Percentiles rank a stretch among this genome's conserved stretches.
Conservation (phyloP, 2,888 invertebrate genomes). For the Phyllotreta cruciferae region DNA sequence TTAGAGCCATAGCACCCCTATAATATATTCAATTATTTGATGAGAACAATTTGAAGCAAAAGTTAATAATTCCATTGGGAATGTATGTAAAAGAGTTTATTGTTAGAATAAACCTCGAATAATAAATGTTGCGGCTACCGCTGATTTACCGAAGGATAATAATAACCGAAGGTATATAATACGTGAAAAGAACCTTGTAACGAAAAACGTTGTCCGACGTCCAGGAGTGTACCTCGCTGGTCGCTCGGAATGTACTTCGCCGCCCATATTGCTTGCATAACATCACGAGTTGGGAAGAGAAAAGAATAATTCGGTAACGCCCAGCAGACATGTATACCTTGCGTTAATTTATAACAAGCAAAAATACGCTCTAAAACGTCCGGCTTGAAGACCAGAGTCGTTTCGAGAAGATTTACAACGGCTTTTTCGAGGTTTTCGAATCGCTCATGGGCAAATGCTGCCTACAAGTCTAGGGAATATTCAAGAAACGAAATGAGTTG, state of each 20-base stretch:
- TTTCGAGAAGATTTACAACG: constrained; percentile 46
- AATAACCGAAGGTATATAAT: constrained; percentile 21
- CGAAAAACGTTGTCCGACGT: constrained; percentile 31
- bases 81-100: no score
- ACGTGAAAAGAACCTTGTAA: constrained; percentile 29
- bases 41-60: no score
- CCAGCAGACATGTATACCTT: constrained; percentile 62
- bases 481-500: constrained; percentile 36
- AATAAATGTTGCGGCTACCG: constrained; percentile 18
- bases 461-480: constrained; percentile 49
- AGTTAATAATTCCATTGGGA: no score
- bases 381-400: constrained; percentile 47
- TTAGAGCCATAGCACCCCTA: no score
- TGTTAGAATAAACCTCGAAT: no score
- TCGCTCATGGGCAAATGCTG: constrained; percentile 57
- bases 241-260: constrained; percentile 56
- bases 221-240: constrained; percentile 36
- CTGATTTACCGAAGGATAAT: constrained; percentile 25
- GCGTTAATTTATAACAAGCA: constrained; percentile 59
- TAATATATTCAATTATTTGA: no score
- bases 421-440: constrained; percentile 56
- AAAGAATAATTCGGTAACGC: constrained; percentile 63
- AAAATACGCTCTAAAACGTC: constrained; percentile 57
- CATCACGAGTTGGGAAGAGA: constrained; percentile 62
- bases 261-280: constrained; percentile 63